phyloP scores from a whole-genome alignment of 1,140 invertebrate genomes.

The Drosophila malerkotliana region DNA sequence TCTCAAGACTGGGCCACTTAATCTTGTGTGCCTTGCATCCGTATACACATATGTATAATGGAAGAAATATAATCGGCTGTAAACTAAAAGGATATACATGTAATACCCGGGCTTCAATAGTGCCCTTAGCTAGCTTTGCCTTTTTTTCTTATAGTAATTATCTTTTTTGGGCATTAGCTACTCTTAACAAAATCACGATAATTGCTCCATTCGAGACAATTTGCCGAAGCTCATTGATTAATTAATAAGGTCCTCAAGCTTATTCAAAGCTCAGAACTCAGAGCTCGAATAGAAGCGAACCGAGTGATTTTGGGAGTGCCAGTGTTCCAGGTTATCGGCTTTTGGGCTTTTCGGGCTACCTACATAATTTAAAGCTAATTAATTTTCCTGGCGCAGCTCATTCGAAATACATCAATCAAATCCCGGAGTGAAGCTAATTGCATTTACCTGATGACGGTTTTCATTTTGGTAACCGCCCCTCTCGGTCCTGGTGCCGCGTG shows the following conservation, averaged over 20 bases:
- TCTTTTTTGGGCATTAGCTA: background rate
- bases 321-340: background rate
- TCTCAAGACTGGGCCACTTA: too few relatives aligned
- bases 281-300: background rate
- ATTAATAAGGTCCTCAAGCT: slow-evolving; percentile 40
- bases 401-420: slow-evolving; percentile 63
- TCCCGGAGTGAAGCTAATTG: slow-evolving; percentile 36
- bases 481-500: background rate
- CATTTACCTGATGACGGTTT: slow-evolving; percentile 63
- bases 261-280: background rate
- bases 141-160: background rate
- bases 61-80: too few relatives aligned
- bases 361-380: slow-evolving; percentile 63
- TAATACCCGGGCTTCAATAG: too few relatives aligned
- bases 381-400: slow-evolving; percentile 59
- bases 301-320: slow-evolving; percentile 19
- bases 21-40: too few relatives aligned
- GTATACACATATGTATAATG: too few relatives aligned
- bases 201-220: slow-evolving; percentile 23
- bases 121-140: background rate
- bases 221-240: slow-evolving; percentile 31
- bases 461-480: slow-evolving; percentile 33
- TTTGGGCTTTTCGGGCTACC: slow-evolving; percentile 13
- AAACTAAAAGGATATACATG: too few relatives aligned
- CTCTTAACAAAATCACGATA: slow-evolving; percentile 23